Evolutionary conservation across 2,888 invertebrate species (phyloP).

Genomic region (Cheilosia variabilis): DNA sequence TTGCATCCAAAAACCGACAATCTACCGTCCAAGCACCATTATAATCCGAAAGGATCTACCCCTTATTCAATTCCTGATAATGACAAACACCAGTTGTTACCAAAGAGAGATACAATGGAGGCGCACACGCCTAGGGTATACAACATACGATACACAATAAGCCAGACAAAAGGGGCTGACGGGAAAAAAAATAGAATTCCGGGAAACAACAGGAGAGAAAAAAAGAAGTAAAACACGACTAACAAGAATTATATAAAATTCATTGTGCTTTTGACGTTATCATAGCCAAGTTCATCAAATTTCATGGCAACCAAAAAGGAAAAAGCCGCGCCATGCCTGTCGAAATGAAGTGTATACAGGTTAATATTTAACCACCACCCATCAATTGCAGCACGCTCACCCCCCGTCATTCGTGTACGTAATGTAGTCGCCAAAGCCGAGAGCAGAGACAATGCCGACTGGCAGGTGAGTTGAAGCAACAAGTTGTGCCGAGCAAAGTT

Average conservation of each 20-base stretch:
- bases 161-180: conserved; percentile 4
- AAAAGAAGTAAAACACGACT: not conserved
- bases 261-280: conserved; percentile 67
- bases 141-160: not conserved
- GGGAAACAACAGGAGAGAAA: conserved; percentile 6
- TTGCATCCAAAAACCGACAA: conserved; percentile 11
- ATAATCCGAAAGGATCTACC: not conserved
- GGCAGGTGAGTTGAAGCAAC: conserved; percentile 41
- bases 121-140: not conserved
- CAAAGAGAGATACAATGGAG: conserved; percentile 11
- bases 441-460: not conserved
- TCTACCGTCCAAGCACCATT: conserved; percentile 5
- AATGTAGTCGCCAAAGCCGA: not conserved
- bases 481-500: conserved; percentile 40
- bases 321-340: conserved; percentile 25
- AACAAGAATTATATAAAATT: conserved; percentile 50
- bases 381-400: not conserved
- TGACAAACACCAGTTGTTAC: conserved; percentile 32
- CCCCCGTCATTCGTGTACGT: not conserved
- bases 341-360: conserved; percentile 28
- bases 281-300: conserved; percentile 63
- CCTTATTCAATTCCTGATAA: conserved; percentile 23
- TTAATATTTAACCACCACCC: conserved; percentile 50
- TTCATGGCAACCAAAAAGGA: conserved; percentile 13
- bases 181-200: conserved; percentile 6